These are phyloP conservation scores for Melipona quadrifasciata DNA, from an alignment of 1,140 invertebrate species.

Conservation along the genomic window DNA sequence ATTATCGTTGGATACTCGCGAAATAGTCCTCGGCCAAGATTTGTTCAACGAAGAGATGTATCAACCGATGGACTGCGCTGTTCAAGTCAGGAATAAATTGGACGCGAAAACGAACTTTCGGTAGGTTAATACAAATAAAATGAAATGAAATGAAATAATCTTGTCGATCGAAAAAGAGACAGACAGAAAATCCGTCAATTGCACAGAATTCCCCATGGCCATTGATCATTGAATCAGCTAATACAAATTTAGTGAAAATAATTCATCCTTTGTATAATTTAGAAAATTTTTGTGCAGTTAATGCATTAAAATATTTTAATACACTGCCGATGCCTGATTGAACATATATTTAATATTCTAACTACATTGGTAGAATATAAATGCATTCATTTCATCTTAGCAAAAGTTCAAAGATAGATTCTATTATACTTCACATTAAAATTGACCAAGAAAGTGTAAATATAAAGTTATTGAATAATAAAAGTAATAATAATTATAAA, in stretches of 20 bases:
- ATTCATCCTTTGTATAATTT: constrained; percentile 79
- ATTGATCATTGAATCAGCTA: constrained; percentile 68
- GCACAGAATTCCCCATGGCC: constrained; percentile 91
- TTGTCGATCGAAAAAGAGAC: too few species aligned
- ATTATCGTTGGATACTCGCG: constrained; percentile 52
- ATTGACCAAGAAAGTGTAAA: constrained; percentile 50
- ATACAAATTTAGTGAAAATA: constrained; percentile 70
- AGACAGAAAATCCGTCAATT: constrained; percentile 83
- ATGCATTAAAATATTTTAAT: constrained; percentile 75
- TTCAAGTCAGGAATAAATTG: constrained; percentile 61
- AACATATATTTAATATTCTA: constrained; percentile 42
- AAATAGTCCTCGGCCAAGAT: constrained; percentile 48
- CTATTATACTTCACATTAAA: constrained; percentile 37
- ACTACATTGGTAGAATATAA: constrained; percentile 36
- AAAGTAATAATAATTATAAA: constrained; percentile 27
- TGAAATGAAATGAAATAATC: neutral
- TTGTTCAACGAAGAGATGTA: constrained; percentile 52
- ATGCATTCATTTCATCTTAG: constrained; percentile 52
- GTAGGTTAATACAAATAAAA: neutral
- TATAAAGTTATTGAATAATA: constrained; percentile 51
- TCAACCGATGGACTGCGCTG: constrained; percentile 18
- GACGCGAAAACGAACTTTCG: constrained; percentile 38
- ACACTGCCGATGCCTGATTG: constrained; percentile 73
- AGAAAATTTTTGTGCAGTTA: constrained; percentile 67
- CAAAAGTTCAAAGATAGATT: constrained; percentile 28